Evolutionary conservation across 2,797 vertebrate genomes (phyloP).

Genomic region (Chiropotes sagulatus): DNA sequence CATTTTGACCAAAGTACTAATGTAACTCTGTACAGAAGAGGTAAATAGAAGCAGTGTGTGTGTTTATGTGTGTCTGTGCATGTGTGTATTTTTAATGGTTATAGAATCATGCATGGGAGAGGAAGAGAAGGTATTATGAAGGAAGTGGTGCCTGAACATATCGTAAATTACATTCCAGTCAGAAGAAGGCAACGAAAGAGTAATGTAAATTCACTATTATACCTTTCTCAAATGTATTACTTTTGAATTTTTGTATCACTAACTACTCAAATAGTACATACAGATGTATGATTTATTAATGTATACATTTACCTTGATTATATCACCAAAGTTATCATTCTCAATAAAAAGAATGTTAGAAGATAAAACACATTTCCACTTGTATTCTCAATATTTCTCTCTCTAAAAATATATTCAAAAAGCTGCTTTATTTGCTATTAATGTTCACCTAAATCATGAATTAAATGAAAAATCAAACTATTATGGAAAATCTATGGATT

Average conservation of each 20-base stretch:
- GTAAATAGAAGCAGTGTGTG: neutral
- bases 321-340: neutral
- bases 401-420: neutral
- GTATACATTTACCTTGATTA: neutral
- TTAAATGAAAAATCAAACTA: constrained; percentile 35
- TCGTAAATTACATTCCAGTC: neutral
- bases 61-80: neutral
- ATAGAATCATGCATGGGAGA: neutral
- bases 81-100: neutral
- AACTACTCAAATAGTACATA: neutral
- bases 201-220: neutral
- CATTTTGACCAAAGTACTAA: neutral
- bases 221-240: neutral
- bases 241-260: neutral
- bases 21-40: neutral
- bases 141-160: neutral
- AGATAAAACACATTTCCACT: neutral
- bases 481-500: neutral
- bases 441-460: neutral
- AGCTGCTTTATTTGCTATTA: constrained; percentile 3
- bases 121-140: neutral
- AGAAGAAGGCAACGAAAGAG: neutral
- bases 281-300: constrained; percentile 4
- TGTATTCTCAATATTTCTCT: constrained; percentile 3
- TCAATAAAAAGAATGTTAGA: neutral